Evolutionary conservation across 2,797 vertebrate species (phyloP), one percentile per base, ranked within the genome.

Genomic region (Spizella passerina): DNA sequence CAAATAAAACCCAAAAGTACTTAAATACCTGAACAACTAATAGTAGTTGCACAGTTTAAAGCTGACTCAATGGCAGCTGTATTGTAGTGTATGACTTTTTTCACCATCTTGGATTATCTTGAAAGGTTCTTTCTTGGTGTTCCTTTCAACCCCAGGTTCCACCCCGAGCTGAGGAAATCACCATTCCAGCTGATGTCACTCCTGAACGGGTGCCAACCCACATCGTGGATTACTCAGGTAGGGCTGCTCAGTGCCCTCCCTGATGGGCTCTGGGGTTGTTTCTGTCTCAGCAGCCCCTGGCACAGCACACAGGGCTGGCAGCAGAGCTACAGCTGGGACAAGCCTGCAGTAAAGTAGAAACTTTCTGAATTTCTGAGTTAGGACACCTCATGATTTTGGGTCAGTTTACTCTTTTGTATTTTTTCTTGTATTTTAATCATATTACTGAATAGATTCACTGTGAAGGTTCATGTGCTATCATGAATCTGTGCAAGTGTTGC

Each of bases 221-320:
- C 96, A 99, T 99, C 41, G 99, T 99, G 65, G 99, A 99, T 97
- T 99, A 99, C 89, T 99, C 99, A 76, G 99, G 99, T 99, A 97
- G 96, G 60, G 9, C 53, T 78, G 6, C 64, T 13, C 78, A 56
- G 4, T 34, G 1, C 50, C 10, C 0, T 21, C 70, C 23, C 47
- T 66, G 49, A 3, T 41, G 12, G 30, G 78, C 3, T n/a, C 4
- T 24, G 34, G 36, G n/a, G 12, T 50, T 82, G 26, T 72, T 46
- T 77, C 9, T 66, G 24, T 13, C 30, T 68, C 44, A 27, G 0
- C n/a, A 64, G 47, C 52, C 46, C 82, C 29, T 72, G 38, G 20
- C 64, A 34, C 36, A 36, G 19, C 43, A 91, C 10, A 17, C 55
- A 63, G 52, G 20, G 34, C 3, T 29, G 50, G 17, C n/a, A 88